Conservation (phyloP, 2,888 invertebrate species). For the Stenolophus ochropezus region DNA sequence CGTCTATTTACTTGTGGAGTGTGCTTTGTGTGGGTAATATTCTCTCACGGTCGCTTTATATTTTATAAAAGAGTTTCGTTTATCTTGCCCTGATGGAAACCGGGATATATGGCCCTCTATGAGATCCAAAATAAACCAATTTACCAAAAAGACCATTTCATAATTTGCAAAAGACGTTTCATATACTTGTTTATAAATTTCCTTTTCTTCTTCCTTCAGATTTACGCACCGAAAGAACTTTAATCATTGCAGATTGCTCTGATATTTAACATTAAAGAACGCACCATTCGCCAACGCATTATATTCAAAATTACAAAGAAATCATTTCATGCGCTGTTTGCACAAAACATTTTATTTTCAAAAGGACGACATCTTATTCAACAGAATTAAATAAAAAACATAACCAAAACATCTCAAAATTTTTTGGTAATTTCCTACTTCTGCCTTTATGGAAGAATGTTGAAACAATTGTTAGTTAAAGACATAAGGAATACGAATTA, state of each 20-base stretch:
- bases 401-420: no score
- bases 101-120: constrained; percentile 24
- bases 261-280: not conserved
- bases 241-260: not conserved
- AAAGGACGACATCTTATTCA: no score
- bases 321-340: not conserved
- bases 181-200: not conserved
- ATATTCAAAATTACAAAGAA: not conserved
- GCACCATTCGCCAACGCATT: not conserved
- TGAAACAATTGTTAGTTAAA: no score
- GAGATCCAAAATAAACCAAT: constrained; percentile 20
- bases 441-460: no score
- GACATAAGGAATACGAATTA: no score
- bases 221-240: not conserved
- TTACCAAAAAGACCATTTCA: constrained; percentile 1
- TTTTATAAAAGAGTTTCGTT: constrained; percentile 49
- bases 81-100: constrained; percentile 34
- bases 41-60: constrained; percentile 45
- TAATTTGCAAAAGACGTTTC: constrained; percentile 4
- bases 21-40: constrained; percentile 47
- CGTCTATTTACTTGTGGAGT: constrained; percentile 45
- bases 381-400: no score
- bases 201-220: not conserved
- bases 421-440: no score
- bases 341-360: not conserved